Base-by-base conservation (phyloP, 2,888 invertebrate genomes). In the Heteromyza rotundicornis region DNA sequence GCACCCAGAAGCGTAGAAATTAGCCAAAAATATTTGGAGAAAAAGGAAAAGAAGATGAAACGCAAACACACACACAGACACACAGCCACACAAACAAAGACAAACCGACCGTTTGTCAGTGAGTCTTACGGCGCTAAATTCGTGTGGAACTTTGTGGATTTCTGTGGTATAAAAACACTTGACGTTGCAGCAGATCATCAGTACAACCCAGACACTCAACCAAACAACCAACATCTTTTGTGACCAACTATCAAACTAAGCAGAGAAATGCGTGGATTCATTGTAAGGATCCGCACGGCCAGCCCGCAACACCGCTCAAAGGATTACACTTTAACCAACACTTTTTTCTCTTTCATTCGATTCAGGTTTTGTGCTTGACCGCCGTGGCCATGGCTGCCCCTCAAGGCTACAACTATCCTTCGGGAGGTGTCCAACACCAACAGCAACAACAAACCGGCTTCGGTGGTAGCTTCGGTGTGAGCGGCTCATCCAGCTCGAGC, bases 191-290 rank as follows among this genome's bases (percentile, higher is more conserved):
- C 60, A 67, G 70, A 67, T 71, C 72, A 77, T 68, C 80, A 79
- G 79, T 79, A 72, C 70, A 71, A 68, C 56, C 57, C 62, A 52
- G 64, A 67, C 62, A 59, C 44, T 59, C 75, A 68, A 67, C 62
- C 68, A 70, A 69, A 66, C 64, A 70, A 65, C 64, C 66, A 67
- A 68, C 63, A 67, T 73, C 77, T 47, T 17, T 47, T 17, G 17
- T 17, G 20, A 19, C 17, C 77, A 79, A 61, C 70, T 65, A 63
- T 62, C 60, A 66, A 66, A 67, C 59, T 62, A 77, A 80, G 73
- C 70, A 64, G 50, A 71, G 76, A 80, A 74, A 81, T 81, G 81
- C 80, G 80, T 81, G 79, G 79, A 74, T 77, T 81, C 68, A 77
- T 81, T 75, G 81, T 81, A 79, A 78, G 80, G 64, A 62, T n/a